A percentile compares a stretch with the other conserved stretches of the same genome.
phyloP scores from a whole-genome alignment of 2,888 invertebrate genomes.

The Brenthis hecate region DNA sequence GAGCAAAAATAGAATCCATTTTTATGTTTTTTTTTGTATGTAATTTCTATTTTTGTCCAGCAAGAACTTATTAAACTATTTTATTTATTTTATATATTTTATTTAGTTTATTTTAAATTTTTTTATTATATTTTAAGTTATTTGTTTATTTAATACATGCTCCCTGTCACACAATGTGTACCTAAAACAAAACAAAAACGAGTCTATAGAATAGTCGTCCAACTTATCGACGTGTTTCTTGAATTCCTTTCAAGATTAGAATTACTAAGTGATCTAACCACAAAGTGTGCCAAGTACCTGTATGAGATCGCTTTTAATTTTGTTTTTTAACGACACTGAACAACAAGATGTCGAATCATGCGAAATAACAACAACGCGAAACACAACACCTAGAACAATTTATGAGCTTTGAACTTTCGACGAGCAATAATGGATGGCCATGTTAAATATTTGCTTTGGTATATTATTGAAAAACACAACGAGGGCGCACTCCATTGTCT shows the following conservation, averaged over 20 bases:
- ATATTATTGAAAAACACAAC: constrained; percentile 11
- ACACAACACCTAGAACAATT: constrained; percentile 71
- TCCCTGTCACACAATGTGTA: constrained; percentile 80
- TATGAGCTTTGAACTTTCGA: constrained; percentile 61
- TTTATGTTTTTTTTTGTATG: not conserved
- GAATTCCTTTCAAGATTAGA: constrained; percentile 32
- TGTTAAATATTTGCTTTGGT: constrained; percentile 45
- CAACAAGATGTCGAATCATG: constrained; percentile 76
- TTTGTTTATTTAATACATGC: constrained; percentile 70
- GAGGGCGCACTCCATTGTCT: constrained; percentile 29
- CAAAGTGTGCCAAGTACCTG: constrained; percentile 80
- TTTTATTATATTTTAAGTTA: constrained; percentile 47
- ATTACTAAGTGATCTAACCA: constrained; percentile 51
- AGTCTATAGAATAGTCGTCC: constrained; percentile 27
- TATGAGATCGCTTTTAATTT: constrained; percentile 60
- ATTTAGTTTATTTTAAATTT: constrained; percentile 44
- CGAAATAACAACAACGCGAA: constrained; percentile 76
- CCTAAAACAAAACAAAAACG: constrained; percentile 45
- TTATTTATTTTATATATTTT: constrained; percentile 38
- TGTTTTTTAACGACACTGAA: constrained; percentile 67
- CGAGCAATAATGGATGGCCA: constrained; percentile 65
- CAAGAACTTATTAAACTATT: constrained; percentile 31
- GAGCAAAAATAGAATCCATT: constrained; percentile 45
- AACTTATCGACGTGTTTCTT: constrained; percentile 31
- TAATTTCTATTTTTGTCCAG: constrained; percentile 36